phyloP scores from a whole-genome alignment of 2,888 invertebrate genomes.

The Hesperia comma region DNA sequence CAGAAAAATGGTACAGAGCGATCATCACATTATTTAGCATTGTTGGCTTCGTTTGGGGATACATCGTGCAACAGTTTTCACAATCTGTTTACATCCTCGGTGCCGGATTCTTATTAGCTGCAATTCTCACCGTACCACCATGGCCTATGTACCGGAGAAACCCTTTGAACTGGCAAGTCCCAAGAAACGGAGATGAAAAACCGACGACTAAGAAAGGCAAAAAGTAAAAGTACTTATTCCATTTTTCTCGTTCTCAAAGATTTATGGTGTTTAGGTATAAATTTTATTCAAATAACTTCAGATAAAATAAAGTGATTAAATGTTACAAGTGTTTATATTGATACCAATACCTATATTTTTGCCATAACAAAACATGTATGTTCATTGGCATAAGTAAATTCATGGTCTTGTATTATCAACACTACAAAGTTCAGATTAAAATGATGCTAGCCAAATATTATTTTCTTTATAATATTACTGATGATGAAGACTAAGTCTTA shows the following conservation, averaged over 20 bases:
- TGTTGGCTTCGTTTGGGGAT: conserved; percentile 96
- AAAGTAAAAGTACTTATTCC: conserved; percentile 52
- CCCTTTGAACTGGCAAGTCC: conserved; percentile 95
- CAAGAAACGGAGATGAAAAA: conserved; percentile 76
- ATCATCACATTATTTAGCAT: conserved; percentile 96
- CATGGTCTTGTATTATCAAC: no score
- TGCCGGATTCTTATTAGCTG: conserved; percentile 94
- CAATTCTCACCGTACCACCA: conserved; percentile 95
- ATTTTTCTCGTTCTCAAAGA: neutral
- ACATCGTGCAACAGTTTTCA: conserved; percentile 97
- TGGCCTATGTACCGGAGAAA: conserved; percentile 97
- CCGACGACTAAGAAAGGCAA: conserved; percentile 82
- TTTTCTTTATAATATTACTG: no score
- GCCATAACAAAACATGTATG: no score
- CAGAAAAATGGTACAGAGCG: conserved; percentile 94
- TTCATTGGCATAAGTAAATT: no score
- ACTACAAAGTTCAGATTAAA: no score
- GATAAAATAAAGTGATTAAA: conserved; percentile 1
- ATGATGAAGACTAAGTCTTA: no score
- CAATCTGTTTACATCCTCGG: conserved; percentile 96
- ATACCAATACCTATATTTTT: neutral
- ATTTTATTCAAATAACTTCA: neutral
- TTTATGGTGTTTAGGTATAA: neutral
- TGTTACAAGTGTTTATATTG: neutral
- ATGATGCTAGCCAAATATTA: no score